Conservation (phyloP, 2,888 invertebrate species). For the Pammene fasciana region DNA sequence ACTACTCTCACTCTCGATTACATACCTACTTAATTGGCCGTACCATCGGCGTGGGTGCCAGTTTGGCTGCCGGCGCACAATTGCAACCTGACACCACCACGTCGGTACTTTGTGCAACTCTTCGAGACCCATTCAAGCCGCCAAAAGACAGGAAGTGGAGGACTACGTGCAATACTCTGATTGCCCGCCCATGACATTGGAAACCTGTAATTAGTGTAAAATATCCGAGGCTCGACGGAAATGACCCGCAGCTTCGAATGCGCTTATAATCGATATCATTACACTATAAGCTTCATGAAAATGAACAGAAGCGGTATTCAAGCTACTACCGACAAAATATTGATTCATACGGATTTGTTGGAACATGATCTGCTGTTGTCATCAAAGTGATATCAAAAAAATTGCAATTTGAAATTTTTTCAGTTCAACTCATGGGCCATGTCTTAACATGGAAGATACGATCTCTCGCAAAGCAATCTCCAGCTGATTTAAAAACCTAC, state of each 20-base stretch:
- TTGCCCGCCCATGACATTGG: conserved; percentile 79
- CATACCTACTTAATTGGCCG: conserved; percentile 9
- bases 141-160: conserved; percentile 81
- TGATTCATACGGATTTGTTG: too few relatives aligned
- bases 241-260: conserved; percentile 48
- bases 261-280: conserved; percentile 31
- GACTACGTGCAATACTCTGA: conserved; percentile 78
- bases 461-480: too few relatives aligned
- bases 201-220: conserved; percentile 81
- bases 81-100: conserved; percentile 69
- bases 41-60: conserved; percentile 64
- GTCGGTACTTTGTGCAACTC: conserved; percentile 66
- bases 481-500: too few relatives aligned
- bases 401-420: too few relatives aligned
- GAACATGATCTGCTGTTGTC: too few relatives aligned
- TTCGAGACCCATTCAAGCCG: conserved; percentile 59
- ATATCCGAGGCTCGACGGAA: conserved; percentile 72
- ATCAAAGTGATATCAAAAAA: too few relatives aligned
- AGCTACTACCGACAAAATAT: neutral
- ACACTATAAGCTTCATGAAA: neutral
- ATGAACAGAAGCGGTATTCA: neutral
- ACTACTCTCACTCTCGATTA: neutral
- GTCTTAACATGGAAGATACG: too few relatives aligned
- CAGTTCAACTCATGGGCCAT: too few relatives aligned
- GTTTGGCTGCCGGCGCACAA: conserved; percentile 62